These are phyloP conservation scores for Andrena marginata DNA, from an alignment of 2,888 invertebrate species.

Conservation along the genomic window DNA sequence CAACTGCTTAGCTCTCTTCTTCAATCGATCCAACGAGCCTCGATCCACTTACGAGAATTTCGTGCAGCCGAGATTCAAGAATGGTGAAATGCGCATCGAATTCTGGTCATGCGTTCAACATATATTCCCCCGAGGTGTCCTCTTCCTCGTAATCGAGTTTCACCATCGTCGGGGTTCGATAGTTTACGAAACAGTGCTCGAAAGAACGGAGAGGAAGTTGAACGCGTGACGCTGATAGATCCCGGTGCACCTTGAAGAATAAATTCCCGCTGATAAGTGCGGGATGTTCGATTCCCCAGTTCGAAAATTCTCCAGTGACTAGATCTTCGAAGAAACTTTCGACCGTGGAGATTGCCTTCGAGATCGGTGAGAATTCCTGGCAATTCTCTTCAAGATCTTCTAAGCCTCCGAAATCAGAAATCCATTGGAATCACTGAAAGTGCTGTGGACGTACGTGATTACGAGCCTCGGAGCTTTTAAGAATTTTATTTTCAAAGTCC, in stretches of 20 bases:
- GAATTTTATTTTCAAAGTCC: no score
- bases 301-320: no score
- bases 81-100: constrained; percentile 20
- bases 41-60: constrained; percentile 37
- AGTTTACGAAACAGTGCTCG: constrained; percentile 8
- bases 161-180: constrained; percentile 16
- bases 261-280: no score
- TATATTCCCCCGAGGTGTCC: background rate
- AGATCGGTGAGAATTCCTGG: background rate
- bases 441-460: no score
- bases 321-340: no score
- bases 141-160: background rate
- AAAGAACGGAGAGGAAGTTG: background rate
- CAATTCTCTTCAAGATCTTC: background rate
- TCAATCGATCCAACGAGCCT: background rate
- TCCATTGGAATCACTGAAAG: background rate
- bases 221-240: no score
- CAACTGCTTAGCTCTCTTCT: constrained; percentile 33
- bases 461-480: no score
- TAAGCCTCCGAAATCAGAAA: background rate
- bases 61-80: constrained; percentile 25
- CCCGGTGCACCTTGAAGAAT: no score
- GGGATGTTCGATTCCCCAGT: no score
- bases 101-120: constrained; percentile 44
- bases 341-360: no score